A percentile compares a stretch with the other conserved stretches of the same genome.
These are phyloP conservation scores for Shinisaurus crocodilurus DNA, from an alignment of 2,113 vertebrate genomes.

Conservation along the genomic window DNA sequence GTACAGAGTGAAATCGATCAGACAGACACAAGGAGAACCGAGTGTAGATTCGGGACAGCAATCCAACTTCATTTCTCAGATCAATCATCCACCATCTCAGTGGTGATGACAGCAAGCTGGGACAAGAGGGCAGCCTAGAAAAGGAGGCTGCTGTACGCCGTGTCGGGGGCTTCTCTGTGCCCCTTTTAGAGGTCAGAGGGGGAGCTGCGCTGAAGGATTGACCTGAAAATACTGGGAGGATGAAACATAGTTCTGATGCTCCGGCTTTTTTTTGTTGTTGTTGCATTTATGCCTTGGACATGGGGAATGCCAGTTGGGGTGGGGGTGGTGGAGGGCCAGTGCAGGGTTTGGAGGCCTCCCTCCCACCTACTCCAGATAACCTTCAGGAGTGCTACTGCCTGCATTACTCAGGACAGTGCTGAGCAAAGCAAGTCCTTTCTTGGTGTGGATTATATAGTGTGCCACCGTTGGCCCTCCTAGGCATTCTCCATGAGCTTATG, in stretches of 20 bases:
- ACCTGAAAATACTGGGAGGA: not conserved
- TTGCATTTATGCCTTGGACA: not conserved
- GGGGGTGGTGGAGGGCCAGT: not conserved
- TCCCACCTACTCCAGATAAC: not conserved
- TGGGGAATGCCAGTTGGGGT: not conserved
- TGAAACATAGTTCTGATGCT: not conserved
- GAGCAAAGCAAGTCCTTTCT: not conserved
- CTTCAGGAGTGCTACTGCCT: not conserved
- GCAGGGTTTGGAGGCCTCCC: not conserved
- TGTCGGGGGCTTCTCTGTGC: not conserved
- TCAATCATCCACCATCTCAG: conserved; percentile 90
- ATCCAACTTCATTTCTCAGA: conserved; percentile 98
- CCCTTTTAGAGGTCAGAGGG: conserved; percentile 1
- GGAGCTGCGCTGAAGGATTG: not conserved
- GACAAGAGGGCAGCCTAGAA: conserved; percentile 75
- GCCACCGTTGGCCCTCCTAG: not conserved
- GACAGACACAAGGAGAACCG: conserved; percentile 95
- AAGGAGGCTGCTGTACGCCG: conserved; percentile 61
- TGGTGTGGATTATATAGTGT: not conserved
- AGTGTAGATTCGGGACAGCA: conserved; percentile 96
- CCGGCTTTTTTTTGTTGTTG: not conserved
- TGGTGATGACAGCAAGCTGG: conserved; percentile 89
- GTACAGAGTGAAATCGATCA: conserved; percentile 96
- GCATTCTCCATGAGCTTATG: conserved; percentile 1
- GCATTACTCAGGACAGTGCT: not conserved